Percentiles rank a stretch among this genome's conserved stretches.
These are phyloP conservation scores for Parazoanthus darwini DNA, from an alignment of 92 coral and sea anemone genomes.

Conservation along the genomic window DNA sequence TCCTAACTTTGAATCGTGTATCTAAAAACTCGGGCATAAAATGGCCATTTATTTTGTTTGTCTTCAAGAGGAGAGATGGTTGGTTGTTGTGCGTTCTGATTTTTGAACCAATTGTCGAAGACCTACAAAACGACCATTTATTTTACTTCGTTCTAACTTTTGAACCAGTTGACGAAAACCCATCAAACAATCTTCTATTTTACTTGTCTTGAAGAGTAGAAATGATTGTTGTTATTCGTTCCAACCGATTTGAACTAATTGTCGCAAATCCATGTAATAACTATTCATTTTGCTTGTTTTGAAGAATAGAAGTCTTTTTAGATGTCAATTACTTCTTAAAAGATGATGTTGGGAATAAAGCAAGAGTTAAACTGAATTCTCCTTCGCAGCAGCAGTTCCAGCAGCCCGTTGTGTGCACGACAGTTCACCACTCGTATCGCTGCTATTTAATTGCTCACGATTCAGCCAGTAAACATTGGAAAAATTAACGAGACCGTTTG, in stretches of 20 bases:
- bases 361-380: background rate
- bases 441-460: background rate
- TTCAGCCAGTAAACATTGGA: background rate
- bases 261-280: background rate
- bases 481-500: background rate
- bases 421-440: background rate
- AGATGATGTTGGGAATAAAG: background rate
- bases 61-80: background rate
- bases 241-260: background rate
- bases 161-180: background rate
- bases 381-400: background rate
- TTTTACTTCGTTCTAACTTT: background rate
- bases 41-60: background rate
- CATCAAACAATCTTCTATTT: background rate
- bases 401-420: background rate
- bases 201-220: constrained; percentile 1
- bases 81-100: background rate
- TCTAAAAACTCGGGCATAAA: too few relatives aligned
- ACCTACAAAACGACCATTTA: background rate
- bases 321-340: too few relatives aligned
- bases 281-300: background rate
- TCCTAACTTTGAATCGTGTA: background rate
- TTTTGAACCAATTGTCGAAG: background rate
- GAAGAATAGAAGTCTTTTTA: background rate
- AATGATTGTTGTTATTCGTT: constrained; percentile 2